Evolutionary conservation across 2,888 invertebrate genomes (phyloP), one percentile per base, ranked within the genome.

Genomic region (Clistopyga incitator): DNA sequence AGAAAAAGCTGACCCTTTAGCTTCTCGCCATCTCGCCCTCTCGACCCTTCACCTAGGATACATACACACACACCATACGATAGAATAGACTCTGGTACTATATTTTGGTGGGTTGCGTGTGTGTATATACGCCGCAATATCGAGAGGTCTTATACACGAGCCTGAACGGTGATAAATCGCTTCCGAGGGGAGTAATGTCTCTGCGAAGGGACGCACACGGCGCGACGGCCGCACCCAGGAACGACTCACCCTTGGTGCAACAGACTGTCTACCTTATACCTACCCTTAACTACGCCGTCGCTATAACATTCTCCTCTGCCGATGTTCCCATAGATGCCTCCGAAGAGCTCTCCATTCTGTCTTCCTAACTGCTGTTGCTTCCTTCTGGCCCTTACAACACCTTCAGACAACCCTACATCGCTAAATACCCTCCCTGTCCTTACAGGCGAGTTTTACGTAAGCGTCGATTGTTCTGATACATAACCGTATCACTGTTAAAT

Each of bases 81-180:
- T 78, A 81, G 67, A 81, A 81, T 72, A 42, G 81, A 81, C 50
- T 11, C 47, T 34, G 20, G 50, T 38, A 45, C 52, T 77, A 29
- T 81, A 65, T 81, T 67, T 74, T 25, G 52, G 59, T 77, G 23
- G 15, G 29, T 52, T 18, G 64, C 13, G 18, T 11, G 61, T 18
- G 13, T 38, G 38, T 42, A 15, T 18, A 15, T 0, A 20, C 23
- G 77, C 72, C 45, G 64, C 81, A 81, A 81, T 81, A 81, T 81
- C 81, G 81, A 72, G 72, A 77, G 81, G 76, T 77, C 71, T 71
- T 81, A 81, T 78, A 78, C 77, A 78, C 77, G 81, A 81, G 81
- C 72, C 77, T 77, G 67, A 61, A 78, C 81, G 77, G 81, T 81
- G 81, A 81, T 81, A 81, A 81, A 81, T 81, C 81, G 81, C 67